Evolutionary conservation across 2,113 vertebrate genomes (phyloP), one percentile per base, ranked within the genome.

Genomic region (Hippopotamus amphibius): DNA sequence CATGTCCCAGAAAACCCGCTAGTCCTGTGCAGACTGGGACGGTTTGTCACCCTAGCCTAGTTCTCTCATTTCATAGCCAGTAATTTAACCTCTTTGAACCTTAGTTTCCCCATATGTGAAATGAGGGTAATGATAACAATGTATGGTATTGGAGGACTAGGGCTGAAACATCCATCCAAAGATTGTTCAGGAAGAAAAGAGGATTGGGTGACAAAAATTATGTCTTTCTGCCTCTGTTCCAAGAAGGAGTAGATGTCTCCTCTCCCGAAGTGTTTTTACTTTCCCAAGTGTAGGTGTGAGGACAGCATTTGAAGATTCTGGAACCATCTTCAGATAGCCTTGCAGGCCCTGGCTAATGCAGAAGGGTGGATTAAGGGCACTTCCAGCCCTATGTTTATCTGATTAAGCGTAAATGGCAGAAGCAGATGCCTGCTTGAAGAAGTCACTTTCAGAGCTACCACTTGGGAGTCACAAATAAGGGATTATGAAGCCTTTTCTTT

Each of bases 391-490:
- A 0, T 61, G 89, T 96, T 97, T 26, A 96, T 91, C 93, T 95
- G 96, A 92, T 88, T 71, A 84, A 65, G n/a, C 61, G 17, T 91
- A 71, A 96, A 89, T 55, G 63, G 46, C 77, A 90, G 87, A 74
- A 93, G 77, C 65, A 68, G 86, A 79, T 83, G 82, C 41, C 66
- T 93, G 68, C 28, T 80, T 22, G n/a, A 91, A 79, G 61, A 96
- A 97, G 88, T 90, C 88, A 85, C 83, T 88, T 90, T 68, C 13
- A 90, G 82, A 65, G 71, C 84, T 22, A 66, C 59, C 55, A 17
- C 26, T 96, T 84, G 50, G 41, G 57, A 97, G 86, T 94, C 96
- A 93, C 95, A 95, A 97, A 77, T 92, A 81, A 74, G 93, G 92
- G 80, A 96, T 85, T 87, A 82, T 8, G 50, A 74, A 81, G 74